A percentile compares a stretch with the other conserved stretches of the same genome.
Evolutionary conservation across 2,888 invertebrate genomes (phyloP).

Genomic region (Nymphalis c-album): DNA sequence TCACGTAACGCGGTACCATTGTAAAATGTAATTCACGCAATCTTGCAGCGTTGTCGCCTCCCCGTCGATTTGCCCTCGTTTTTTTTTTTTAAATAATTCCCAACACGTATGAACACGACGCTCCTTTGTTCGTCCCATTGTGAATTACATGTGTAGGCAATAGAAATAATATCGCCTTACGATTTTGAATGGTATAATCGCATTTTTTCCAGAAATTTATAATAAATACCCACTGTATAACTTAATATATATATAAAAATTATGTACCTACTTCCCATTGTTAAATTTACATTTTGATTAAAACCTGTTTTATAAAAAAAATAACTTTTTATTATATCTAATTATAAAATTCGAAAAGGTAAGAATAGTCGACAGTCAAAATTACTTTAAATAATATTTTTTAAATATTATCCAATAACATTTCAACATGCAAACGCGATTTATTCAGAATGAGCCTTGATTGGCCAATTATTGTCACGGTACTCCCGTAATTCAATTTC

Average conservation of each 20-base stretch:
- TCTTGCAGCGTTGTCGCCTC: conserved; percentile 62
- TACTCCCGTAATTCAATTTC: conserved; percentile 43
- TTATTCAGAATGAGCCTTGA: conserved; percentile 38
- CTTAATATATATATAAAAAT: background rate
- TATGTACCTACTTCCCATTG: background rate
- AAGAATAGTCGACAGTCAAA: background rate
- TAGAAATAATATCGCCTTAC: conserved; percentile 49
- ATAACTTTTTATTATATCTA: background rate
- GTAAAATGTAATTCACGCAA: conserved; percentile 65
- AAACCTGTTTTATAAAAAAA: background rate
- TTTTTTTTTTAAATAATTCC: conserved; percentile 64
- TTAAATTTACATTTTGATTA: background rate
- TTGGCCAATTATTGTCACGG: conserved; percentile 43
- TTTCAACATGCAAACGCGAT: conserved; percentile 28
- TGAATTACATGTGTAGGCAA: conserved; percentile 61
- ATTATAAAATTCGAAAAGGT: background rate
- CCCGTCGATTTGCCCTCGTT: conserved; percentile 59
- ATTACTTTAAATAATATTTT: background rate
- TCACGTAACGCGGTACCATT: conserved; percentile 70
- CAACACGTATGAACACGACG: conserved; percentile 60
- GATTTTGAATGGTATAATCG: conserved; percentile 58
- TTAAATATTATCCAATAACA: conserved; percentile 19
- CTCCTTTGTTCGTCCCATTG: conserved; percentile 73
- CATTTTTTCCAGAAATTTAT: conserved; percentile 41
- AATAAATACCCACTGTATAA: background rate